Conservation (phyloP, 2,797 vertebrate species). For the Syngnathus rostellatus region DNA sequence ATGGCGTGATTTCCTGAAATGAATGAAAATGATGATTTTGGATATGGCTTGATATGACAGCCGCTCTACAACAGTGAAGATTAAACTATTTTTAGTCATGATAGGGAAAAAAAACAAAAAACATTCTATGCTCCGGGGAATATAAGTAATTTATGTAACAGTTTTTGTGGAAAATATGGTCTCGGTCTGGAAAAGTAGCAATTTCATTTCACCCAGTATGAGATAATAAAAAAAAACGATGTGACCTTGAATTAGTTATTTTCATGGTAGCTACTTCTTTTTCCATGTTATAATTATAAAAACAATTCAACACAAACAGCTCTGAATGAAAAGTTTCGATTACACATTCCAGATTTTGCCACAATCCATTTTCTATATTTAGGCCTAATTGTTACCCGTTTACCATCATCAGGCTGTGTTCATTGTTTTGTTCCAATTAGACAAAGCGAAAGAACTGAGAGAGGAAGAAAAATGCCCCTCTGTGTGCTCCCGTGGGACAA, state of each 20-base stretch:
- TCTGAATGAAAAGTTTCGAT: background rate
- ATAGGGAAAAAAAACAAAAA: no score
- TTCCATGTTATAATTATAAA: background rate
- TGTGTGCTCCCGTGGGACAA: background rate
- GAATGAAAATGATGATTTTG: no score
- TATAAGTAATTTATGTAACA: background rate
- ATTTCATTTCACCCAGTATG: background rate
- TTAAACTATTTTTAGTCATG: background rate
- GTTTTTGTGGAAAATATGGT: background rate
- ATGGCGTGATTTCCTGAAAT: no score
- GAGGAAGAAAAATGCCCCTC: background rate
- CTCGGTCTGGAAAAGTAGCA: background rate
- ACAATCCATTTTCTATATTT: background rate
- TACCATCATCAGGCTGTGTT: background rate
- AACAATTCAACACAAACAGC: background rate
- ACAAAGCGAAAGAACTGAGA: background rate
- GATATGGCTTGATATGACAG: no score
- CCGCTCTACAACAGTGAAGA: no score
- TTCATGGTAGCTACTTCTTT: no score
- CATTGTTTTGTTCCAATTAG: conserved; percentile 1
- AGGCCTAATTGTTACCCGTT: background rate
- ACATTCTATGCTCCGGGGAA: background rate
- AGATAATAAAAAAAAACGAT: background rate
- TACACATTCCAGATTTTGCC: background rate
- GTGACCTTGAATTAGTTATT: background rate